Base-by-base conservation (phyloP, 2,797 vertebrate species). In the Bovichtus diacanthus region DNA sequence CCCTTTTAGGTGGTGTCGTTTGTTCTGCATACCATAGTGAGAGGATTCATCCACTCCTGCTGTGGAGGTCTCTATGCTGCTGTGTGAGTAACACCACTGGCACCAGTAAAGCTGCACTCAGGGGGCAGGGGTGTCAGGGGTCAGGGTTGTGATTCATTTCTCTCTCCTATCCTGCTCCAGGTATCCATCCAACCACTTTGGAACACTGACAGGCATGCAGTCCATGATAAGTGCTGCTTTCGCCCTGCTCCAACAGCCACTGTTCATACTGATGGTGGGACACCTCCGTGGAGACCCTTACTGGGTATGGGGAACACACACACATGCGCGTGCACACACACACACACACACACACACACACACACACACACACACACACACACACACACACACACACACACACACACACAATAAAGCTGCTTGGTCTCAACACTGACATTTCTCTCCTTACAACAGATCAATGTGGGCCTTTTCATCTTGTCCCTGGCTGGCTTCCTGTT, bases 41-140 rank as follows among this genome's bases (percentile, higher is more conserved):
- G 97, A 50, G 97, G 97, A n/a, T 98, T 98, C 64, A 95, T 96
- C 86, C 97, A 98, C 85, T 97, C 97, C 2, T 96, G 97, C 88
- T 97, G 96, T 49, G 96, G 97, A 25, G 94, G 97, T 31, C 95
- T 98, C 54, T 98, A 97, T 1, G 96, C 97, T 31, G 96, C 96
- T 6, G 96, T 96, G 97, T 98, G 86, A 96, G 97, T 96, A 75
- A 76, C 27, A 39, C 23, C 29, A 4, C 39, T 18, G 11, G 1
- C 8, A 34, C 49, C 29, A 23, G 29, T 62, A 51, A 46, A 16
- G 8, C 44, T 18, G n/a, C n/a, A 31, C 6, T 34, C 31, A 34
- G 31, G 34, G 31, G 31, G 31, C 34, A 31, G 34, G 21, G 12
- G 12, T 50, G 12, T 1, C 50, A 21, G 1, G 47, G 4, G 10